Evolutionary conservation across 2,888 invertebrate genomes (phyloP), one percentile per base, ranked within the genome.

Genomic region (Agrotis exclamationis): DNA sequence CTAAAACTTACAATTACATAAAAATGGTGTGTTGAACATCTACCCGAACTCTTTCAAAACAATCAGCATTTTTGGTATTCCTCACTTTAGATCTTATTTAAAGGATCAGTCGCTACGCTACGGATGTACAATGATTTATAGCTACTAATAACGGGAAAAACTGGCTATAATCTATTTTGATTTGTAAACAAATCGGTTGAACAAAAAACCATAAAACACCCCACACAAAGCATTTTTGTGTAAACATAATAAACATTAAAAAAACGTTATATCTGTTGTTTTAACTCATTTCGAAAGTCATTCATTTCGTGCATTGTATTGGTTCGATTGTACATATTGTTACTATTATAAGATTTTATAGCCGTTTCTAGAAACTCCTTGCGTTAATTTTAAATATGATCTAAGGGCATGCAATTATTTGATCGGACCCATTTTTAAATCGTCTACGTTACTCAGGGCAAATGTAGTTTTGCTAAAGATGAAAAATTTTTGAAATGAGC

Each of bases 141-240:
- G 91, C 92, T 91, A 92, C 95, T 95, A 95, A 96, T 96, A 96
- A 95, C 94, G 89, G 87, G 96, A 96, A 96, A 96, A 96, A 95
- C 95, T 95, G 92, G 94, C 95, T 94, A 93, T 96, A 95, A 96
- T 95, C 96, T 96, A 96, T 96, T 96, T 95, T 88, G 95, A 96
- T 93, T 93, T 91, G 95, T 96, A 95, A 90, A 96, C 95, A 95
- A 93, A 95, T 95, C 95, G 95, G 94, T 94, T 92, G 94, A 96
- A 95, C 96, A 95, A 95, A 95, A 96, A 96, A 95, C 96, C 93
- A 92, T 96, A 95, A 96, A 96, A 96, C 94, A 92, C 94, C 94
- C 91, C 94, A 95, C 95, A 95, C 95, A 95, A 95, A 95, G 95
- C 95, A 95, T 95, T 95, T 94, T 95, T 95, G 94, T 93, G 94